These are phyloP conservation scores for Elanus axillaris DNA, from an alignment of 2,113 vertebrate species.

Conservation along the genomic window DNA sequence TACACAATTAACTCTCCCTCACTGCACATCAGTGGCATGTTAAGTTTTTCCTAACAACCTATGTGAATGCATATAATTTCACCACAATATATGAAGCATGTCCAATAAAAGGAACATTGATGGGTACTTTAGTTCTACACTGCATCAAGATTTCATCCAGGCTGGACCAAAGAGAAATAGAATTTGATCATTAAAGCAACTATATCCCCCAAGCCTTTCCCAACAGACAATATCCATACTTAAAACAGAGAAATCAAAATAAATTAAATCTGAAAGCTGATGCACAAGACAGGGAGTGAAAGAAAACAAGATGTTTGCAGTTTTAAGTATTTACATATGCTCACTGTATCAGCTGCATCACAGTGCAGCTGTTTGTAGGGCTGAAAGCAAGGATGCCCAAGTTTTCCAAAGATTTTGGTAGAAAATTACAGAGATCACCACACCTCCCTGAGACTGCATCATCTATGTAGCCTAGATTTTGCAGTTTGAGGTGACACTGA, in stretches of 20 bases:
- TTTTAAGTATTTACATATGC: background rate
- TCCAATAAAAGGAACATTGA: constrained; percentile 72
- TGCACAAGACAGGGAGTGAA: background rate
- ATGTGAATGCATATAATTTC: constrained; percentile 64
- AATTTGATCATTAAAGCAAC: constrained; percentile 57
- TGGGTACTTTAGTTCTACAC: constrained; percentile 67
- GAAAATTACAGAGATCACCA: background rate
- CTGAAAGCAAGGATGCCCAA: background rate
- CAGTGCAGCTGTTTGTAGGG: background rate
- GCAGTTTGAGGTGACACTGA: background rate
- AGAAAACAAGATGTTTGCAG: background rate
- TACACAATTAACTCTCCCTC: constrained; percentile 73
- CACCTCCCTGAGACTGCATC: background rate
- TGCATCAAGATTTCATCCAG: constrained; percentile 64
- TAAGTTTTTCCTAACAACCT: constrained; percentile 74
- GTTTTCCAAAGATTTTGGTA: background rate
- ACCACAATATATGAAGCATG: constrained; percentile 72
- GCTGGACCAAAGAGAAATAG: constrained; percentile 59
- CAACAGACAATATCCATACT: background rate
- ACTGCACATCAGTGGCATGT: constrained; percentile 69
- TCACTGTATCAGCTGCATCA: background rate
- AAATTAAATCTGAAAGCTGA: background rate
- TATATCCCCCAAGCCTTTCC: constrained; percentile 10
- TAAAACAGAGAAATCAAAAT: constrained; percentile 35
- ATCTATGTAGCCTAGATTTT: background rate